These are phyloP conservation scores for Tretioscincus oriximinensis DNA, from an alignment of 2,113 vertebrate genomes.

Conservation along the genomic window DNA sequence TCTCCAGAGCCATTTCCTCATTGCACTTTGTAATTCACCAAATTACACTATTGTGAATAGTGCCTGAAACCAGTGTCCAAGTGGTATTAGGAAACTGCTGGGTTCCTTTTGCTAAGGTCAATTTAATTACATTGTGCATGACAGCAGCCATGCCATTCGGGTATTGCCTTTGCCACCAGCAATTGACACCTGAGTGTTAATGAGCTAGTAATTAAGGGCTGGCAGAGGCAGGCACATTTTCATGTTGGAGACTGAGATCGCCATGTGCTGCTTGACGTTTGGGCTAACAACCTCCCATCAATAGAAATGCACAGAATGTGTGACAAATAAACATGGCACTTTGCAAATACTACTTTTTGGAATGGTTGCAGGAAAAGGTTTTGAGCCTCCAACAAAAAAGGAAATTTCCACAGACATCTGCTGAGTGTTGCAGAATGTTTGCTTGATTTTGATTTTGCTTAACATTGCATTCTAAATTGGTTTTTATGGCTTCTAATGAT, in stretches of 20 bases:
- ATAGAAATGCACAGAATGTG: constrained; percentile 31
- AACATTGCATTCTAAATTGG: neutral
- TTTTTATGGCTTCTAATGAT: constrained; percentile 8
- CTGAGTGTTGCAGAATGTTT: constrained; percentile 25
- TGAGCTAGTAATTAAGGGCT: constrained; percentile 85
- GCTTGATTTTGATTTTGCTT: constrained; percentile 13
- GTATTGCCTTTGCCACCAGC: constrained; percentile 80
- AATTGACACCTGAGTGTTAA: constrained; percentile 88
- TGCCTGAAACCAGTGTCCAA: constrained; percentile 71
- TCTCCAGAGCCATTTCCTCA: constrained; percentile 57
- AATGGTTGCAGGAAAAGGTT: constrained; percentile 17
- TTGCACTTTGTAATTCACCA: constrained; percentile 67
- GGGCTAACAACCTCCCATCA: constrained; percentile 67
- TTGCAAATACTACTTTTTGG: constrained; percentile 28
- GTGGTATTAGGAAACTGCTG: constrained; percentile 71
- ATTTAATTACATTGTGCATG: constrained; percentile 82
- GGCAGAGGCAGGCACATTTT: constrained; percentile 76
- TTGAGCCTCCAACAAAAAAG: constrained; percentile 39
- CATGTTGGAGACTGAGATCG: constrained; percentile 74
- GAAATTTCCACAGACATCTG: constrained; percentile 23
- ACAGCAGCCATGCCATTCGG: constrained; percentile 79
- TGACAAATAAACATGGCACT: constrained; percentile 34
- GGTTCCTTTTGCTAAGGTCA: constrained; percentile 75
- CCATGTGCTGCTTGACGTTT: constrained; percentile 79
- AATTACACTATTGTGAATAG: constrained; percentile 68